A percentile compares a stretch with the other conserved stretches of the same genome.
phyloP scores from a whole-genome alignment of 1,140 invertebrate genomes.

The Drosophila kikkawai region DNA sequence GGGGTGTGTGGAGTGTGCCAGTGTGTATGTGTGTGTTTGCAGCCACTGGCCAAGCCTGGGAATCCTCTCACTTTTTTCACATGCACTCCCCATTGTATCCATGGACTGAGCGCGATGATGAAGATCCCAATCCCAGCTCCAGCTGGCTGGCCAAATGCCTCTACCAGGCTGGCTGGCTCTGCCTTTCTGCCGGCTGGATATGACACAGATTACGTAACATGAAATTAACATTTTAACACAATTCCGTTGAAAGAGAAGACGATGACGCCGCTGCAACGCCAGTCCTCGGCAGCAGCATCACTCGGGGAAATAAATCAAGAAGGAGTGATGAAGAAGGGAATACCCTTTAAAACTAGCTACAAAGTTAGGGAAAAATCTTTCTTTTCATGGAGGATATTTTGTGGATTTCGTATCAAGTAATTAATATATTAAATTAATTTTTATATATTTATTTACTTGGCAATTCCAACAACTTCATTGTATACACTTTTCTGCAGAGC shows the following conservation, averaged over 20 bases:
- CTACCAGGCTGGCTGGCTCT: conserved; percentile 31
- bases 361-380: no score
- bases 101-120: conserved; percentile 56
- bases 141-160: conserved; percentile 38
- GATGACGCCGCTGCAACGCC: conserved; percentile 51
- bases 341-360: conserved; percentile 1
- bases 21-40: conserved; percentile 62
- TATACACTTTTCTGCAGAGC: background rate
- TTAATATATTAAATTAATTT: background rate
- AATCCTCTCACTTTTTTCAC: conserved; percentile 83
- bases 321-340: background rate
- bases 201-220: conserved; percentile 81
- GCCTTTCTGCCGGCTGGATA: conserved; percentile 60
- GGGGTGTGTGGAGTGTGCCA: conserved; percentile 22
- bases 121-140: conserved; percentile 56
- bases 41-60: conserved; percentile 68
- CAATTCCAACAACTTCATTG: background rate
- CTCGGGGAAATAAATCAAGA: conserved; percentile 23
- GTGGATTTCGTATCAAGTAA: no score
- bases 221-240: conserved; percentile 84
- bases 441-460: background rate
- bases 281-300: conserved; percentile 23
- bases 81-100: conserved; percentile 64
- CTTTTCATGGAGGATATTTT: background rate
- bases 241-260: conserved; percentile 69